Conservation (phyloP, 2,888 invertebrate species). For the Hirtodrosophila cameraria region DNA sequence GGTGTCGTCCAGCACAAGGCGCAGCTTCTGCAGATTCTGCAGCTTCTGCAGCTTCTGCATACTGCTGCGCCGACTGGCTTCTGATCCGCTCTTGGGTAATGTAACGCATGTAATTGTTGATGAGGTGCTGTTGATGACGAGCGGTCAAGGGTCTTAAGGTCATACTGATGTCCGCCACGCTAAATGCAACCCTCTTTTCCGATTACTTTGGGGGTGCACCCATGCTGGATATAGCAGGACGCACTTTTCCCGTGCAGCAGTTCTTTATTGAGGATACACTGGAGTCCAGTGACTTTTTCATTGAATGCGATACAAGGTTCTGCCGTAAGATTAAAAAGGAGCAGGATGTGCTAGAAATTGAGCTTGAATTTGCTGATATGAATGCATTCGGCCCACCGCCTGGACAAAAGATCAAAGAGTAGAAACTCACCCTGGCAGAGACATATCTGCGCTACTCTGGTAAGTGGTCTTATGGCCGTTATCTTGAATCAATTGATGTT, state of each 20-base stretch:
- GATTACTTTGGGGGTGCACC: conserved; percentile 92
- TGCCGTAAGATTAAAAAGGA: conserved; percentile 87
- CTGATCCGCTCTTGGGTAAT: conserved; percentile 89
- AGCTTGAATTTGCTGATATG: conserved; percentile 88
- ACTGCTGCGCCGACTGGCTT: conserved; percentile 91
- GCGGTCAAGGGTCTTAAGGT: conserved; percentile 91
- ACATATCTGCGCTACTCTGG: conserved; percentile 88
- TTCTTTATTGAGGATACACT: conserved; percentile 92
- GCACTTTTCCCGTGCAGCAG: conserved; percentile 93
- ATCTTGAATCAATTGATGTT: no score
- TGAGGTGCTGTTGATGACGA: no score
- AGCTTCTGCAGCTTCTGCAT: no score
- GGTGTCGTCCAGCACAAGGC: conserved; percentile 90
- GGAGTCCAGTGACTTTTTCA: conserved; percentile 86
- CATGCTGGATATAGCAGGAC: conserved; percentile 91
- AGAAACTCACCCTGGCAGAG: conserved; percentile 88
- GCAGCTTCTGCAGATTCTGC: conserved; percentile 97
- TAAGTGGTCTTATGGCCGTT: conserved; percentile 75
- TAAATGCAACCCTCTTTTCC: conserved; percentile 93
- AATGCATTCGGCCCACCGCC: conserved; percentile 86
- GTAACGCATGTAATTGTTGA: conserved; percentile 95
- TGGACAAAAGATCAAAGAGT: conserved; percentile 88
- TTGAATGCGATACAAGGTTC: conserved; percentile 86
- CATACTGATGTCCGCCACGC: conserved; percentile 96
- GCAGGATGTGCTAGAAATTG: conserved; percentile 86